Evolutionary conservation across 2,888 invertebrate genomes (phyloP).

Genomic region (Tillus elongatus): DNA sequence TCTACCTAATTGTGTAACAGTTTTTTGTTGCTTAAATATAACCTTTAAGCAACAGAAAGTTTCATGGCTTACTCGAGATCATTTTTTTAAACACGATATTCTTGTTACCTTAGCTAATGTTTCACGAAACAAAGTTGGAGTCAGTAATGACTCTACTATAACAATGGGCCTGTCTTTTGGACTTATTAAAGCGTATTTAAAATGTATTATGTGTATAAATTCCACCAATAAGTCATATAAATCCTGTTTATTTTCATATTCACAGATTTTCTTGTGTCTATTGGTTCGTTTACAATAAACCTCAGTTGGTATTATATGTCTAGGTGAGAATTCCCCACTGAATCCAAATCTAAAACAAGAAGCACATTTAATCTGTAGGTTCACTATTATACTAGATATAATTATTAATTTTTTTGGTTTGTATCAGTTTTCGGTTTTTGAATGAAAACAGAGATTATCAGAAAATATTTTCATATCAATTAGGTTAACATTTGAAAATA

Average conservation of each 20-base stretch:
- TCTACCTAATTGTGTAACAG: too few species aligned
- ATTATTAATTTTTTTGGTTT: too few species aligned
- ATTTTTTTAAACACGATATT: too few species aligned
- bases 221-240: conserved; percentile 79
- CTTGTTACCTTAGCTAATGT: conserved; percentile 82
- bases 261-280: conserved; percentile 50
- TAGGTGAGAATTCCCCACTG: conserved; percentile 78
- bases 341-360: conserved; percentile 88
- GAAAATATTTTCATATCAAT: too few species aligned
- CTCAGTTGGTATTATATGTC: conserved; percentile 77
- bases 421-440: too few species aligned
- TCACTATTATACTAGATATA: too few species aligned
- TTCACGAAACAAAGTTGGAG: conserved; percentile 72
- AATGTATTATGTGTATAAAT: conserved; percentile 80
- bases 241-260: conserved; percentile 57
- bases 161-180: conserved; percentile 90
- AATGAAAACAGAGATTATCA: too few species aligned
- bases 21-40: too few species aligned
- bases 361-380: too few species aligned
- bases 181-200: conserved; percentile 83
- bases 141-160: conserved; percentile 82
- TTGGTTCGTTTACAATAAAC: conserved; percentile 57
- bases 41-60: too few species aligned
- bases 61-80: too few species aligned
- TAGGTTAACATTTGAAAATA: too few species aligned